Base-by-base conservation (phyloP, 2,113 vertebrate species). In the Boulengerochromis microlepis region DNA sequence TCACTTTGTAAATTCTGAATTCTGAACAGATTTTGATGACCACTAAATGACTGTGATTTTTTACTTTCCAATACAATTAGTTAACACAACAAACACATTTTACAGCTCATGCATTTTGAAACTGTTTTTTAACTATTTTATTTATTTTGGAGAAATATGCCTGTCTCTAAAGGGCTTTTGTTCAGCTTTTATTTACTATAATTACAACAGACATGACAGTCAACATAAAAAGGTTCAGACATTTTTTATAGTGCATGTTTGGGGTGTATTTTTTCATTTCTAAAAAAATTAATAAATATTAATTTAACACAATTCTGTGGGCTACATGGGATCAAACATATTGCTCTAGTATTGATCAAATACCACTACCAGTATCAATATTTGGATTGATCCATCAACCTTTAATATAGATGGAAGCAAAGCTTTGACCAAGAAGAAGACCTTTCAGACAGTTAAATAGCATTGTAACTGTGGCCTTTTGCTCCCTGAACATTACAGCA, bases 1-100 rank as follows among this genome's bases (percentile, higher is more conserved):
- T 35, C 10, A 35, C 59, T 12, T 7, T 64, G 31, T 19, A 64
- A 64, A 64, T 0, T 64, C 31, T 35, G 31, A 64, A 64, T 64
- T 64, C 59, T 64, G 31, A 64, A 64, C 31, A 64, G 16, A 64
- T 64, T 64, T n/a, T 35, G 18, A 35, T 64, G 59, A 64, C 31
- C 1, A 64, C 16, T 35, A 64, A 35, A 4, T 35, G 29, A 64
- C 59, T 64, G 59, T 64, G 29, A 19, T 64, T n/a, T 64, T 64
- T 64, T 35, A 33, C 16, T 64, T 64, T 64, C 29, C 29, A 64
- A 33, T 64, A 64, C 9, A 64, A 64, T 64, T 11, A 35, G 29
- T 64, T 3, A 5, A 64, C 18, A n/a, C 31, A 64, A 64, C 31
- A 64, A 64, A 35, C 0, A 64, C 10, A 64, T n/a, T 64, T 64